Conservation (phyloP, 2,797 vertebrate species). For the Hemitrygon akajei region DNA sequence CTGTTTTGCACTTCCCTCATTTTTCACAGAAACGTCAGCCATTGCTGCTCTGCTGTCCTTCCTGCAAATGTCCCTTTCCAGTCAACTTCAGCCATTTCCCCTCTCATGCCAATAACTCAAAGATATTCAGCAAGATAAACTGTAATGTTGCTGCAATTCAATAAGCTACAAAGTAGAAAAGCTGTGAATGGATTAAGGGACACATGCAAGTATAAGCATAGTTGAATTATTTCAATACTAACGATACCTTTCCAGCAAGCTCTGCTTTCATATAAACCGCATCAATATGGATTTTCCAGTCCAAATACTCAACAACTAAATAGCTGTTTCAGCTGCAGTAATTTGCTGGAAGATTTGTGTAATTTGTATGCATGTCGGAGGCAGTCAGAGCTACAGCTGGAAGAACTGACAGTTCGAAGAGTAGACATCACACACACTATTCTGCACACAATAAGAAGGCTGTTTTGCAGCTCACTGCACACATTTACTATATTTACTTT, state of each 20-base stretch:
- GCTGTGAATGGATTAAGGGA: not conserved
- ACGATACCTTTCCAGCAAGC: not conserved
- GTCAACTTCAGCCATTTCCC: no score
- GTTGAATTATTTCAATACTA: not conserved
- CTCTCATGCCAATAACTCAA: no score
- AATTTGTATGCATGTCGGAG: not conserved
- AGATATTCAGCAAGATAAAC: constrained; percentile 1
- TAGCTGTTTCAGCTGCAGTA: constrained; percentile 6
- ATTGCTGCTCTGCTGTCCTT: no score
- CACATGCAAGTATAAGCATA: not conserved
- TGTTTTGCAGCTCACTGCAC: constrained; percentile 32
- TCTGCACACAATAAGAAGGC: constrained; percentile 13
- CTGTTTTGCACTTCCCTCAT: no score
- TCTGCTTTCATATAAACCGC: not conserved
- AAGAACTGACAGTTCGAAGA: not conserved
- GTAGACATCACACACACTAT: not conserved
- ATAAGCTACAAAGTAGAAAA: not conserved
- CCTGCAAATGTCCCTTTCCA: no score
- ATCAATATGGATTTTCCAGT: constrained; percentile 23
- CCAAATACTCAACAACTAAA: not conserved
- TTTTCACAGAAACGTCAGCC: no score
- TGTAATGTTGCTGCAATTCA: not conserved
- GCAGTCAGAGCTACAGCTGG: not conserved
- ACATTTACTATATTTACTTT: not conserved
- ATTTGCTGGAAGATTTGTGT: constrained; percentile 16